Base-by-base conservation (phyloP, 2,113 vertebrate species). In the Atlantisia rogersi region DNA sequence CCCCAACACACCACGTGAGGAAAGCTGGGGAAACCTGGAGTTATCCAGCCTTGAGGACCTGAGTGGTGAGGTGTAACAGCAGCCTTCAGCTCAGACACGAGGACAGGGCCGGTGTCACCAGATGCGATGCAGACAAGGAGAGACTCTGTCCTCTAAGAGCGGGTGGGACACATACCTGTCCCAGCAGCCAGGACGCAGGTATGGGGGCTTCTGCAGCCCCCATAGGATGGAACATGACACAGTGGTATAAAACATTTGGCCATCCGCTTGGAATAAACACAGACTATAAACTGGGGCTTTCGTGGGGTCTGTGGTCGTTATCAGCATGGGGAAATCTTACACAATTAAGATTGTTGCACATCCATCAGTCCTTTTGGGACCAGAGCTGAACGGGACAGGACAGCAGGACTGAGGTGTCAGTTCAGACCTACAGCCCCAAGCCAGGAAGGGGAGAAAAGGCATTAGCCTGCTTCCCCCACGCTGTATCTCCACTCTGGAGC, bases 181-280 rank as follows among this genome's bases (percentile, higher is more conserved):
- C 5, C 42, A 53, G 19, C 1, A 19, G 70, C 16, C n/a, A 56
- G 40, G 10, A 10, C 24, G 52, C 0, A 5, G 62, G 39, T 1
- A 3, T 80, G 62, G 35, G 5, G 63, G 35, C 55, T 63, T 14
- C 82, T 17, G 14, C 63, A 69, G 69, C 28, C 35, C 16, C 56
- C 25, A 11, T 9, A 2, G 1, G 15, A 55, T 32, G 18, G 53
- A 50, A 71, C 9, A 1, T 11, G 9, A 5, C 8, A 35, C 1
- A 0, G 52, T 22, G n/a, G n/a, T 70, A 76, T 12, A 32, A 46
- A 70, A 32, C 0, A 0, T 7, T 3, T 2, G 37, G 50, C 32
- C 42, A 12, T 42, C 35, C 39, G 37, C 42, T 59, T 19, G 46
- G 42, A 67, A 39, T 10, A 52, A 53, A 40, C 11, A 26, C 6